A percentile compares a stretch with the other conserved stretches of the same genome.
Evolutionary conservation across 2,888 invertebrate genomes (phyloP).

Genomic region (Actias luna): DNA sequence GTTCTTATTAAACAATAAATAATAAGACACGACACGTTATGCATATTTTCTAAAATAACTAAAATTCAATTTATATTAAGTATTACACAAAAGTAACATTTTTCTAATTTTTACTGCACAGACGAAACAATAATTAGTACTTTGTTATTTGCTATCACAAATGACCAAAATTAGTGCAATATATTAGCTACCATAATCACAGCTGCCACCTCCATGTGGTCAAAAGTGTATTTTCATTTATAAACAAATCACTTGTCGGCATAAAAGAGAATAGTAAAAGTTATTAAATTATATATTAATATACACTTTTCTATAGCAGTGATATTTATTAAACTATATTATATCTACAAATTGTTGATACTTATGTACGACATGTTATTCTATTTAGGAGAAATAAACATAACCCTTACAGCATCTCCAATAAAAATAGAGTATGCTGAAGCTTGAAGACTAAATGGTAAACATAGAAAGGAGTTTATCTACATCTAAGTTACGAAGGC

Average conservation of each 20-base stretch:
- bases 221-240: too few species aligned
- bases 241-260: too few species aligned
- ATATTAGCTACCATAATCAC: too few species aligned
- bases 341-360: too few species aligned
- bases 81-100: background rate
- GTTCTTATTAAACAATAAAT: slow-evolving; percentile 3
- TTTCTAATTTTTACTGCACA: background rate
- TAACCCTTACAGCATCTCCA: background rate
- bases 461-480: background rate
- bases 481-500: slow-evolving; percentile 26
- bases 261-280: too few species aligned
- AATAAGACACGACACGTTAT: background rate
- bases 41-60: background rate
- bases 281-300: too few species aligned
- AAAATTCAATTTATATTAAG: background rate
- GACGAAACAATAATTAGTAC: background rate
- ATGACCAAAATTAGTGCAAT: too few species aligned
- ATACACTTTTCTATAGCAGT: too few species aligned
- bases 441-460: background rate
- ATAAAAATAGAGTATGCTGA: background rate
- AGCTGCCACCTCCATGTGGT: too few species aligned
- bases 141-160: too few species aligned
- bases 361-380: too few species aligned
- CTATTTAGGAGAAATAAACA: background rate
- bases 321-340: too few species aligned